Percentiles rank a stretch among this genome's conserved stretches.
Evolutionary conservation across 2,888 invertebrate species (phyloP).

Genomic region (Charanyca ferruginea): DNA sequence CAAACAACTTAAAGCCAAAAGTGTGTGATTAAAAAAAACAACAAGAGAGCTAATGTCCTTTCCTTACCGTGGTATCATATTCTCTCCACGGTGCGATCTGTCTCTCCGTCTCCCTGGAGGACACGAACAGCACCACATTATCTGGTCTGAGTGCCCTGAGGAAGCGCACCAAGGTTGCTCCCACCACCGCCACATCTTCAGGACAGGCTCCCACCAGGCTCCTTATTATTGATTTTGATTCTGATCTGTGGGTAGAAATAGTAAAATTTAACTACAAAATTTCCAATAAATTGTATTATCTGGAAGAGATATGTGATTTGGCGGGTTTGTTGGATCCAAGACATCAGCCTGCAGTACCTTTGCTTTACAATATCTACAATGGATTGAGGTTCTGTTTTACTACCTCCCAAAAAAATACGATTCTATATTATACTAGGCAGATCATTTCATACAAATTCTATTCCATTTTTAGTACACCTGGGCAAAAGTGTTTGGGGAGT

Average conservation of each 20-base stretch:
- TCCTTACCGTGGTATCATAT: slow-evolving; percentile 93
- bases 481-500: too few species aligned
- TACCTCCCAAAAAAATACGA: too few species aligned
- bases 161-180: slow-evolving; percentile 94
- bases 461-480: too few species aligned
- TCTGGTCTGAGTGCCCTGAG: slow-evolving; percentile 93
- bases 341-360: too few species aligned
- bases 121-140: slow-evolving; percentile 94
- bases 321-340: too few species aligned
- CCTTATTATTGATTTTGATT: slow-evolving; percentile 95
- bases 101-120: slow-evolving; percentile 88
- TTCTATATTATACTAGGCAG: too few species aligned
- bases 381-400: too few species aligned
- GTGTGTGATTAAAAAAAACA: neutral
- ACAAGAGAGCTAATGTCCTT: neutral
- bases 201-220: slow-evolving; percentile 94
- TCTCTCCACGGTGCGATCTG: slow-evolving; percentile 96
- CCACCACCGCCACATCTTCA: slow-evolving; percentile 95
- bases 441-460: too few species aligned
- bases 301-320: too few species aligned
- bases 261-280: neutral
- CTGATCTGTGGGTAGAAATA: slow-evolving; percentile 91
- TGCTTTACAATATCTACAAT: too few species aligned
- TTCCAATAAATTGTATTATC: too few species aligned
- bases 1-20: too few species aligned